Percentiles rank a stretch among this genome's conserved stretches.
Conservation (phyloP, 2,797 vertebrate genomes). For the Betta splendens region DNA sequence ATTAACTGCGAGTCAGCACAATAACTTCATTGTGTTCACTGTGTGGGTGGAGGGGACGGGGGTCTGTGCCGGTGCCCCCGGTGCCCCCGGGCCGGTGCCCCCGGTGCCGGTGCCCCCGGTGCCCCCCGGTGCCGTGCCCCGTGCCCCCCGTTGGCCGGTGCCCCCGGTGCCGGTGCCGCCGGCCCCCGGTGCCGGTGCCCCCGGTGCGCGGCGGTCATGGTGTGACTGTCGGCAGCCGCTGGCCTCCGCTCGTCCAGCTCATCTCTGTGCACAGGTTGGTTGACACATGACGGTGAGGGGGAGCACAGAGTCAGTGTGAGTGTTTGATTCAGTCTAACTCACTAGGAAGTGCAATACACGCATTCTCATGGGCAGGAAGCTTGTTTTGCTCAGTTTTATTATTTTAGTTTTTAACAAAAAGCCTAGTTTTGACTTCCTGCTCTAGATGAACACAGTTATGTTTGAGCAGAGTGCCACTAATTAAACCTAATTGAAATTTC, state of each 20-base stretch:
- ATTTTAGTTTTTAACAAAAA: too few relatives aligned
- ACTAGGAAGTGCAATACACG: neutral
- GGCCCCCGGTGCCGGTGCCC: too few relatives aligned
- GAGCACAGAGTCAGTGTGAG: neutral
- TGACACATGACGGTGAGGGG: slow-evolving; percentile 45
- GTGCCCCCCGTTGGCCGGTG: too few relatives aligned
- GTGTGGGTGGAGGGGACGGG: too few relatives aligned
- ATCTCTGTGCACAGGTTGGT: slow-evolving; percentile 47
- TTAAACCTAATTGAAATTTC: too few relatives aligned
- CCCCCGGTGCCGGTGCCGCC: too few relatives aligned
- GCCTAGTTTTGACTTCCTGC: neutral
- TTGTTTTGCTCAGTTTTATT: neutral
- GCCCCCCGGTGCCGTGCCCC: too few relatives aligned
- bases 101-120: too few relatives aligned
- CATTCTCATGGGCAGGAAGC: slow-evolving; percentile 2
- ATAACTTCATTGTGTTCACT: slow-evolving; percentile 44
- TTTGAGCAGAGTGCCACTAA: too few relatives aligned
- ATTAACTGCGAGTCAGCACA: slow-evolving; percentile 53
- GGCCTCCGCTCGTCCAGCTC: slow-evolving; percentile 20
- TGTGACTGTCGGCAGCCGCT: slow-evolving; percentile 56
- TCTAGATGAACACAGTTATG: neutral
- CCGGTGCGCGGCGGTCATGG: too few relatives aligned
- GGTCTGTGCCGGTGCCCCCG: too few relatives aligned
- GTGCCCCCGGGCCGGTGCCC: too few relatives aligned
- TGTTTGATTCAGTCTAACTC: slow-evolving; percentile 5